Conservation (phyloP, 1,140 invertebrate species). For the Drosophila littoralis region DNA sequence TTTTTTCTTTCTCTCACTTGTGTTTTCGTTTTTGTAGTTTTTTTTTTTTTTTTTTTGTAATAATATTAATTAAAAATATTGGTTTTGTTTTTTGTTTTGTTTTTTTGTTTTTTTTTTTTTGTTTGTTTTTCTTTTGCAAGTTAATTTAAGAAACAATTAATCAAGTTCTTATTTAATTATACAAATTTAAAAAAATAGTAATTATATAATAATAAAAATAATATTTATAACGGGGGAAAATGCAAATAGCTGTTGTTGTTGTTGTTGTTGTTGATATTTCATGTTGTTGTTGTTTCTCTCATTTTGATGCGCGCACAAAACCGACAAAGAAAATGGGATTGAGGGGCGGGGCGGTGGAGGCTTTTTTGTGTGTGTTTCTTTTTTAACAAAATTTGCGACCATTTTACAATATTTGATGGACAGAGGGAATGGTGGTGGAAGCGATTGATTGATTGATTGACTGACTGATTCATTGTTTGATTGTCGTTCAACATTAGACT, state of each 20-base stretch:
- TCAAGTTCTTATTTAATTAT: conserved; percentile 81
- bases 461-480: conserved; percentile 33
- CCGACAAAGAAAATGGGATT: conserved; percentile 31
- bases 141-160: conserved; percentile 79
- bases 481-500: conserved; percentile 54
- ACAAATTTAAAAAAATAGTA: conserved; percentile 80
- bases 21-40: conserved; percentile 29
- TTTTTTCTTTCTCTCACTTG: conserved; percentile 42
- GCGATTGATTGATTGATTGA: neutral
- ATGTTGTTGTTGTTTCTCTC: conserved; percentile 33
- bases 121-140: conserved; percentile 62
- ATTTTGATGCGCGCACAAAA: conserved; percentile 44
- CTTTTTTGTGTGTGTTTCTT: neutral
- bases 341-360: neutral
- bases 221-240: conserved; percentile 79
- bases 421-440: neutral
- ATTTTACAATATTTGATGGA: conserved; percentile 28
- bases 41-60: conserved; percentile 44
- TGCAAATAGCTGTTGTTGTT: conserved; percentile 66
- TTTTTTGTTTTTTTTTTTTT: conserved; percentile 38
- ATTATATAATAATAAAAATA: conserved; percentile 82
- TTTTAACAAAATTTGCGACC: conserved; percentile 31
- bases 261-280: conserved; percentile 40
- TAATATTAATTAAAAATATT: conserved; percentile 59
- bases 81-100: conserved; percentile 60